Evolutionary conservation across 2,113 vertebrate genomes (phyloP), one percentile per base, ranked within the genome.

Genomic region (Heterocephalus glaber): DNA sequence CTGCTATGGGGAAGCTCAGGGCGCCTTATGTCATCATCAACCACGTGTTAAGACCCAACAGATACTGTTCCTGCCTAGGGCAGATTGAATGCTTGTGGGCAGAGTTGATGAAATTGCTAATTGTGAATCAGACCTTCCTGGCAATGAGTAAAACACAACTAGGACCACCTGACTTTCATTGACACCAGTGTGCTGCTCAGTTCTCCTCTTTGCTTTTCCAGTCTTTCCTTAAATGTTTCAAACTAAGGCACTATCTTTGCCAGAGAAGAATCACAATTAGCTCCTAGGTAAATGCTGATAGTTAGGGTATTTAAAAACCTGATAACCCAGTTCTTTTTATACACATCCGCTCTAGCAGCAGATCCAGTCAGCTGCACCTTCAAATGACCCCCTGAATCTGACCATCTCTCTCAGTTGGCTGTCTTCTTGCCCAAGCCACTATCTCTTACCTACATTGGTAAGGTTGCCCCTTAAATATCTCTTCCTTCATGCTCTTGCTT

Each of bases 61-160:
- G n/a, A 72, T 52, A 7, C 11, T 26, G 2, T 9, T 6, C n/a
- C 52, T 30, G 61, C 20, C 24, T 60, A 44, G 68, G 38, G 17
- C 38, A 65, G 56, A 28, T 22, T 38, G 92, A 52, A 2, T 3
- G 2, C 17, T 0, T 13, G 33, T 10, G 5, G 2, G 4, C 2
- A 3, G 9, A 5, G 5, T 81, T 11, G 8, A 22, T 10, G 58
- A 49, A 47, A 10, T 13, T 63, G n/a, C 68, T 92, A 16, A 44
- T 4, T 5, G 30, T 3, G 10, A 38, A 5, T 11, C 26, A 60
- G 52, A 49, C 28, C 16, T 47, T 61, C 8, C 16, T 20, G n/a
- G 13, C 49, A 33, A 68, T 2, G 16, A 72, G 24, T 30, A 63
- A 47, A 2, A 9, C 19, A 35, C 47, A 38, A 44, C n/a, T 1